Percentiles rank a stretch among this genome's conserved stretches.
Evolutionary conservation across 35 echinoderm and acorn worm species (phyloP).

Genomic region (Apostichopus californicus): DNA sequence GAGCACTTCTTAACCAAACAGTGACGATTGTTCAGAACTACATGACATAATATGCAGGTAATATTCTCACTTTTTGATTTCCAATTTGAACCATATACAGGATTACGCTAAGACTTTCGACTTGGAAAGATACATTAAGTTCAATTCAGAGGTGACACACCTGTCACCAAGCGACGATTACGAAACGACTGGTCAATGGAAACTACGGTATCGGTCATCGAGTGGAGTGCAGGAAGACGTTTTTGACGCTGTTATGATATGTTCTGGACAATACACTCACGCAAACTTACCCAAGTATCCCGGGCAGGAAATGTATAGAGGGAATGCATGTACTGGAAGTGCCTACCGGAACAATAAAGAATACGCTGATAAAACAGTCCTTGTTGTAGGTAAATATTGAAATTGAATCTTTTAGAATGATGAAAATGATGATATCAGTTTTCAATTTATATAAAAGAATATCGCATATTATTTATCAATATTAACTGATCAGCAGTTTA

Average conservation of each 20-base stretch:
- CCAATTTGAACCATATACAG: neutral
- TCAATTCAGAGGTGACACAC: conserved; percentile 52
- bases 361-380: conserved; percentile 65
- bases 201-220: neutral
- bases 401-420: no score
- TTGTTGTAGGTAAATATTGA: conserved; percentile 70
- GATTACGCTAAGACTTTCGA: conserved; percentile 74
- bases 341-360: conserved; percentile 36
- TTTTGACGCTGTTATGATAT: conserved; percentile 80
- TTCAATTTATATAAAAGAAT: no score
- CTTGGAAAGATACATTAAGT: conserved; percentile 68
- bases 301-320: conserved; percentile 66
- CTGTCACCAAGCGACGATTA: conserved; percentile 59
- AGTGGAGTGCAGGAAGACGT: conserved; percentile 18
- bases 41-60: no score
- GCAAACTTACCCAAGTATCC: conserved; percentile 63
- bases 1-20: no score
- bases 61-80: no score
- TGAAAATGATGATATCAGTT: no score
- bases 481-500: no score
- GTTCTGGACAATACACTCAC: conserved; percentile 67
- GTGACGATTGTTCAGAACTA: no score
- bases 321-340: conserved; percentile 60
- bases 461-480: neutral
- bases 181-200: conserved; percentile 63